These are phyloP conservation scores for Centrocercus urophasianus DNA, from an alignment of 2,113 vertebrate genomes.

Conservation along the genomic window DNA sequence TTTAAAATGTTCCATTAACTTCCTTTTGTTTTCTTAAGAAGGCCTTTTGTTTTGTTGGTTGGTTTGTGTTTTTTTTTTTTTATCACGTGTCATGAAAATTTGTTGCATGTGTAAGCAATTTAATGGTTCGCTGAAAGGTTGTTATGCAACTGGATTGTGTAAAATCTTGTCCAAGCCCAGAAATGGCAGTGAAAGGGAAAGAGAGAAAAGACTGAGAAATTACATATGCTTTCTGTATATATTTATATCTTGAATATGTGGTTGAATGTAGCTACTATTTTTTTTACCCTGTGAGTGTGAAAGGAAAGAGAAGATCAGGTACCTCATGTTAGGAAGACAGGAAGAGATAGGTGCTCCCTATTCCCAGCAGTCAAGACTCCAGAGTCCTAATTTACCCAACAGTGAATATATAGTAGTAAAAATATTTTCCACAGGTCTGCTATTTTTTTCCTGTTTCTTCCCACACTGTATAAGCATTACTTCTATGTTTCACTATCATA, in stretches of 20 bases:
- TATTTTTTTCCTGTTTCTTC: background rate
- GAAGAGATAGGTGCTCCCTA: background rate
- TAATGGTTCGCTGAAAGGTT: constrained; percentile 58
- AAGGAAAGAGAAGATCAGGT: background rate
- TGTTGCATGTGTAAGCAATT: constrained; percentile 57
- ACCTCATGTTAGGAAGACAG: background rate
- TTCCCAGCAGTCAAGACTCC: background rate
- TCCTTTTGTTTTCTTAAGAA: constrained; percentile 11
- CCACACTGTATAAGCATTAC: background rate
- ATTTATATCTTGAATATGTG: background rate
- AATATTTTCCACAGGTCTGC: background rate
- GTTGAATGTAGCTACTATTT: background rate
- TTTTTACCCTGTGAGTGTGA: background rate
- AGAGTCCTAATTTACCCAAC: background rate
- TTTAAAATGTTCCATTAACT: background rate
- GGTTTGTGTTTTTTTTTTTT: constrained; percentile 1
- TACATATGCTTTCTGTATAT: background rate
- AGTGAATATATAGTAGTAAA: background rate
- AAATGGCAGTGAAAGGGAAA: background rate
- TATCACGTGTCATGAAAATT: constrained; percentile 54
- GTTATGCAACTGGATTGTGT: constrained; percentile 50
- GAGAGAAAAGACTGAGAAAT: background rate
- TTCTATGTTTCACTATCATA: background rate
- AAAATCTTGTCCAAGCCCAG: constrained; percentile 28
- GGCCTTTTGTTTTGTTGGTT: background rate